Conservation (phyloP, 2,888 invertebrate genomes). For the Caenorhabditis wallacei region DNA sequence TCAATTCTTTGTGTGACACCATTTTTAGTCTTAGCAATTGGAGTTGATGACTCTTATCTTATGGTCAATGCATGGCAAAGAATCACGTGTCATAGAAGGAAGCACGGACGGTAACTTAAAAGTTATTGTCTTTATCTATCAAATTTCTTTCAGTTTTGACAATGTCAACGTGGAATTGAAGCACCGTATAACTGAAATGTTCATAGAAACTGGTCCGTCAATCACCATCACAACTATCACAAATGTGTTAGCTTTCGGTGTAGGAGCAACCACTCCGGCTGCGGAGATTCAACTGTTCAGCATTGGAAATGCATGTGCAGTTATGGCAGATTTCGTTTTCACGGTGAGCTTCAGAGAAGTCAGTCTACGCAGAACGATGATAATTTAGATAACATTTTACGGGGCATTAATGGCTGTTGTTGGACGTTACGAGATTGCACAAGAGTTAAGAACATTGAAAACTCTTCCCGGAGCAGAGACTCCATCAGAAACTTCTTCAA, state of each 20-base stretch:
- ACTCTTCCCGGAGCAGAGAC: constrained; percentile 5
- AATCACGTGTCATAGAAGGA: constrained; percentile 68
- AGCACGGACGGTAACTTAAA: constrained; percentile 8
- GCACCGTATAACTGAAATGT: constrained; percentile 72
- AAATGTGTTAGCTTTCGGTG: constrained; percentile 75
- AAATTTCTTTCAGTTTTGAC: neutral
- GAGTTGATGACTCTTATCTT: constrained; percentile 82
- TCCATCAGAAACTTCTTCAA: constrained; percentile 32
- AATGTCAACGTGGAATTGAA: constrained; percentile 61
- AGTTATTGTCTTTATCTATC: neutral
- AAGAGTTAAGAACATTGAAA: constrained; percentile 39
- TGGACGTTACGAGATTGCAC: constrained; percentile 74
- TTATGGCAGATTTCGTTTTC: constrained; percentile 78
- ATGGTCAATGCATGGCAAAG: constrained; percentile 82
- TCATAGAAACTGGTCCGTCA: constrained; percentile 74
- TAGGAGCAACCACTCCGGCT: constrained; percentile 81
- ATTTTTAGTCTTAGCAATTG: constrained; percentile 80
- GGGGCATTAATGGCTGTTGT: constrained; percentile 80
- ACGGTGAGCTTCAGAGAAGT: constrained; percentile 48
- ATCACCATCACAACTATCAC: constrained; percentile 82
- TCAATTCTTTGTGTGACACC: constrained; percentile 82
- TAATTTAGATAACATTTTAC: constrained; percentile 77
- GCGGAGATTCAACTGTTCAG: constrained; percentile 82
- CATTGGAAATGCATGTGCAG: constrained; percentile 81
- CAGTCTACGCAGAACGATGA: neutral